phyloP scores from a whole-genome alignment of 2,888 invertebrate genomes.

The Drosophila tanythrix region DNA sequence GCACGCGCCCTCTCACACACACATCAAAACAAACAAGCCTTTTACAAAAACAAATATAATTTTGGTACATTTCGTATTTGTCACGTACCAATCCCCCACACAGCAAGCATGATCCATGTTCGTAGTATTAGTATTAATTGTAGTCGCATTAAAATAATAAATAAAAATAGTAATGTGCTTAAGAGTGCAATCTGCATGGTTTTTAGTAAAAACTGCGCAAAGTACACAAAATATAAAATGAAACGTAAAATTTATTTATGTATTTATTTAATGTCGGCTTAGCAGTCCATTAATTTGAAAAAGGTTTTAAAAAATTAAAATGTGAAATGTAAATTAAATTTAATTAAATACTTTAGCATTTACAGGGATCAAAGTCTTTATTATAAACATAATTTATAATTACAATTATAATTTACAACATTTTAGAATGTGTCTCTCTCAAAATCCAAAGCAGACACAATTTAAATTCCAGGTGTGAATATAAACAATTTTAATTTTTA shows the following conservation, averaged over 20 bases:
- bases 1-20: constrained; percentile 4
- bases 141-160: constrained; percentile 6
- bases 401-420: not conserved
- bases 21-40: constrained; percentile 8
- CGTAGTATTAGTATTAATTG: constrained; percentile 7
- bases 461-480: not conserved
- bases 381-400: not conserved
- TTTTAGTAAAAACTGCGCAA: not conserved
- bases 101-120: not conserved
- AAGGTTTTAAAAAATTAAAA: not conserved
- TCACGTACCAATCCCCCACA: not conserved
- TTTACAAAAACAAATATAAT: constrained; percentile 32
- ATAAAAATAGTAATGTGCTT: not conserved
- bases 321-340: no score
- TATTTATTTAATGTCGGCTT: not conserved
- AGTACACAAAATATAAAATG: not conserved
- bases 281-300: not conserved
- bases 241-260: no score
- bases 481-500: not conserved
- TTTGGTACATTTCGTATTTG: constrained; percentile 7
- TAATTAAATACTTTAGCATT: no score
- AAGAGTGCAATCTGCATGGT: not conserved
- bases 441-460: not conserved
- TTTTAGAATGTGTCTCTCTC: not conserved
- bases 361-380: not conserved